A percentile compares a stretch with the other conserved stretches of the same genome.
Conservation (phyloP, 1,140 invertebrate genomes). For the Pantala flavescens region DNA sequence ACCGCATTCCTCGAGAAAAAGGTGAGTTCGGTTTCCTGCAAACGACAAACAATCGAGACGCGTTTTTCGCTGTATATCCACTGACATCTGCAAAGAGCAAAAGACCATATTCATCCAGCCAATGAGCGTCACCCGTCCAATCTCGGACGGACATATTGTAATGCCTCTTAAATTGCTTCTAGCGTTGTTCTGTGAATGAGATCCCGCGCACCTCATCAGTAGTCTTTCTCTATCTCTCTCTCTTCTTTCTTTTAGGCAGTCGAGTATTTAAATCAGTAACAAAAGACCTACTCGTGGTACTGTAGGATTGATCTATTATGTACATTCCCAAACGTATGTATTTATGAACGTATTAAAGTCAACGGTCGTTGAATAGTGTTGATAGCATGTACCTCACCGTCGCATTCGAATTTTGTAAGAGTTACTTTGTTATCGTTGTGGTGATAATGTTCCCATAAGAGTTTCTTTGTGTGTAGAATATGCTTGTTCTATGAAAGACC, state of each 20-base stretch:
- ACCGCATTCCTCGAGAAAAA: background rate
- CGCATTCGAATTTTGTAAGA: background rate
- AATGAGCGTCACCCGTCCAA: no score
- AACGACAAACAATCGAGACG: background rate
- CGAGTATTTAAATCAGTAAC: background rate
- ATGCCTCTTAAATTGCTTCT: background rate
- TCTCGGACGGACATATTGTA: background rate
- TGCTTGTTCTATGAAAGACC: background rate
- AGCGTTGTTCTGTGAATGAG: background rate
- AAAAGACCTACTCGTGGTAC: background rate
- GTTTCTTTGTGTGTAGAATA: background rate
- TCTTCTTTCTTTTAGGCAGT: background rate
- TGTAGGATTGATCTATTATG: background rate
- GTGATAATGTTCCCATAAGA: background rate
- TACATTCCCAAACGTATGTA: background rate
- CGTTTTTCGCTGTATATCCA: no score
- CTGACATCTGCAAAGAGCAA: no score
- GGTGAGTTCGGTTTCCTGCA: constrained; percentile 7
- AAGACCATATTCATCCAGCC: no score
- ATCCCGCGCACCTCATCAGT: background rate
- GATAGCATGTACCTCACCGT: background rate
- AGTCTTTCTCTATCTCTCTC: background rate
- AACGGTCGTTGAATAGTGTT: background rate
- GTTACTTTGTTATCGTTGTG: constrained; percentile 1
- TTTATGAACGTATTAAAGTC: background rate